A percentile compares a stretch with the other conserved stretches of the same genome.
Evolutionary conservation across 2,113 vertebrate species (phyloP).

Genomic region (Falco punctatus): DNA sequence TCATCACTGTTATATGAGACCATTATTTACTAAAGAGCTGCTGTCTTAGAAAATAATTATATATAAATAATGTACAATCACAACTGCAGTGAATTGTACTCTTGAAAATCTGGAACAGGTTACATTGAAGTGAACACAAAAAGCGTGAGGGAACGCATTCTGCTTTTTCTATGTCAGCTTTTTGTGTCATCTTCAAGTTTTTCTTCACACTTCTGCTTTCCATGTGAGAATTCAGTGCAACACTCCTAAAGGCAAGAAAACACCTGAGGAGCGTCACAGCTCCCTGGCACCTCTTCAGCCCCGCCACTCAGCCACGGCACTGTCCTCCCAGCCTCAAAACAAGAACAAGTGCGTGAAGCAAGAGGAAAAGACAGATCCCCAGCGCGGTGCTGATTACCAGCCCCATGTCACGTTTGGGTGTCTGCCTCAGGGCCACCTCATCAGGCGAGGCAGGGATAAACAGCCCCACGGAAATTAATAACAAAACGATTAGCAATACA

Average conservation of each 20-base stretch:
- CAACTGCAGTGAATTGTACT: rapidly evolving
- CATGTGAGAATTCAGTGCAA: rapidly evolving
- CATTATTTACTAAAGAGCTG: not conserved
- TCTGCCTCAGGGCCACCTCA: rapidly evolving
- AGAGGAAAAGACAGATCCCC: not conserved
- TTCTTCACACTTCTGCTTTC: not conserved
- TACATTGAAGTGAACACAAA: not conserved
- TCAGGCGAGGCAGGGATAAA: rapidly evolving
- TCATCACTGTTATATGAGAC: not conserved
- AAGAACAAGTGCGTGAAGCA: rapidly evolving
- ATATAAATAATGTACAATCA: not conserved
- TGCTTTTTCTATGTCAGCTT: not conserved
- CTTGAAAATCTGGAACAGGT: rapidly evolving
- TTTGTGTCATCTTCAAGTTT: not conserved
- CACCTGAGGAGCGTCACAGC: not conserved
- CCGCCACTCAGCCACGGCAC: rapidly evolving
- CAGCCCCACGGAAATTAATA: rapidly evolving
- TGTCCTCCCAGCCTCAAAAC: not conserved
- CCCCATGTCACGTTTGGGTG: rapidly evolving
- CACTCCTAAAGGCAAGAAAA: not conserved
- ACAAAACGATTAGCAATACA: not conserved
- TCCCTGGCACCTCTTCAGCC: not conserved
- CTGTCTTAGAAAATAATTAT: not conserved
- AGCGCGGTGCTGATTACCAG: rapidly evolving
- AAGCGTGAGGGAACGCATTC: rapidly evolving